These are phyloP conservation scores for Ciconia maguari DNA, from an alignment of 2,113 vertebrate genomes.

Conservation along the genomic window DNA sequence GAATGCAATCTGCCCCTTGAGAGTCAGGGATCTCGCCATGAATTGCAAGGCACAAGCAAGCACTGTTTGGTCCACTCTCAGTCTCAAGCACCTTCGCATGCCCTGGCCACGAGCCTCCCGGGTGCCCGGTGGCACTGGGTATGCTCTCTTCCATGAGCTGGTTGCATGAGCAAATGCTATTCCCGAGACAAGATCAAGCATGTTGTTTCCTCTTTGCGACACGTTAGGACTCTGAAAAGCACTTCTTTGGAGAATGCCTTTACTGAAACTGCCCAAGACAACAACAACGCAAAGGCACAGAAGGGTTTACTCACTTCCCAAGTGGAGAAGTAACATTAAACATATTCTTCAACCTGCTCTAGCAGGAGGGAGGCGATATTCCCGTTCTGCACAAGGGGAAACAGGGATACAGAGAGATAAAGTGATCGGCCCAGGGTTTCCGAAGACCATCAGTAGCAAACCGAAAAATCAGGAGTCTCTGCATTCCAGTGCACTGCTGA, in stretches of 20 bases:
- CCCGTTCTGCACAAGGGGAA: accelerated
- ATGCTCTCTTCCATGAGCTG: not conserved
- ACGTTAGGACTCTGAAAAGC: not conserved
- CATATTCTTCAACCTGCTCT: not conserved
- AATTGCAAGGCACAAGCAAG: not conserved
- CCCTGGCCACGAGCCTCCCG: not conserved
- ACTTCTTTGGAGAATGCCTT: not conserved
- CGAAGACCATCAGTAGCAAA: not conserved
- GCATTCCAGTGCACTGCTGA: not conserved
- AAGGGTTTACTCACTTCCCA: not conserved
- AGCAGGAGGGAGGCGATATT: not conserved
- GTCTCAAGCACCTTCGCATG: not conserved
- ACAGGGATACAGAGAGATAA: not conserved
- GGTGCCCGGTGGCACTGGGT: not conserved
- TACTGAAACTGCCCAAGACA: not conserved
- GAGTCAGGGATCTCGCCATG: accelerated
- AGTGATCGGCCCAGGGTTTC: not conserved
- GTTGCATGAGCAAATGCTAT: not conserved
- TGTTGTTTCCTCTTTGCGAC: not conserved
- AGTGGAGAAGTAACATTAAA: not conserved
- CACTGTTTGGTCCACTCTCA: not conserved
- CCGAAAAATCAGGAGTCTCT: not conserved
- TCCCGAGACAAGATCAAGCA: constrained; percentile 2
- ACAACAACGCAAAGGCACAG: accelerated
- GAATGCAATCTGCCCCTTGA: not conserved